Evolutionary conservation across 2,888 invertebrate genomes (phyloP).

Genomic region (Thelaira solivaga): DNA sequence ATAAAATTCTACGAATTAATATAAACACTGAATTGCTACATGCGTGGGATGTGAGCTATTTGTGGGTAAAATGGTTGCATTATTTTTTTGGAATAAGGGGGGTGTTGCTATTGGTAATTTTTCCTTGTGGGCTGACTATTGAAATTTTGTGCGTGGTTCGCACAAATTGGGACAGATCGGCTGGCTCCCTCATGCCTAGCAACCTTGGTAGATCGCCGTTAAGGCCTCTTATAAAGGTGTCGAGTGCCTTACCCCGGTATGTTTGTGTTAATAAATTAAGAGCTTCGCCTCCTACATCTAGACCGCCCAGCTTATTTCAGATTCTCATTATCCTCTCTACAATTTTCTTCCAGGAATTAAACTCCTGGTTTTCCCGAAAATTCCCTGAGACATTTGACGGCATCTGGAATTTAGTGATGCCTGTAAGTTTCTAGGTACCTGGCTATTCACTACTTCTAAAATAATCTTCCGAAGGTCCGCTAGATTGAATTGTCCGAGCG

Average conservation of each 20-base stretch:
- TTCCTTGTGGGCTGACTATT: conserved; percentile 22
- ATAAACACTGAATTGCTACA: too few species aligned
- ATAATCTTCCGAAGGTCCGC: conserved; percentile 6
- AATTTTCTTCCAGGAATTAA: conserved; percentile 31
- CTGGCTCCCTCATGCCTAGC: too few species aligned
- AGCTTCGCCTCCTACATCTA: conserved; percentile 58
- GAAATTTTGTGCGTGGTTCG: conserved; percentile 26
- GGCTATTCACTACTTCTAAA: conserved; percentile 1
- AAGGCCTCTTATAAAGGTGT: conserved; percentile 62
- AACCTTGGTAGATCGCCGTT: conserved; percentile 59
- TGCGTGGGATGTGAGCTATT: conserved; percentile 33
- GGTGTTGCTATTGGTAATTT: background rate
- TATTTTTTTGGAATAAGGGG: background rate
- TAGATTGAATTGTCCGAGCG: conserved; percentile 10
- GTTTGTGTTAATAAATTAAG: conserved; percentile 53
- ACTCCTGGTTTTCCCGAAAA: conserved; percentile 31
- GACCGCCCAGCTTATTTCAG: conserved; percentile 60
- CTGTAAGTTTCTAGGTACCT: conserved; percentile 1
- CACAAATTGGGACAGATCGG: too few species aligned
- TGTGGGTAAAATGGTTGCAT: conserved; percentile 18
- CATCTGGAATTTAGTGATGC: conserved; percentile 30
- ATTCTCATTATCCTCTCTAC: conserved; percentile 31
- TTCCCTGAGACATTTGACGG: conserved; percentile 23
- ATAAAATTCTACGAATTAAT: too few species aligned
- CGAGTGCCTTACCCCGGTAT: conserved; percentile 63